Base-by-base conservation (phyloP, 2,113 vertebrate species). In the Sula dactylatra region DNA sequence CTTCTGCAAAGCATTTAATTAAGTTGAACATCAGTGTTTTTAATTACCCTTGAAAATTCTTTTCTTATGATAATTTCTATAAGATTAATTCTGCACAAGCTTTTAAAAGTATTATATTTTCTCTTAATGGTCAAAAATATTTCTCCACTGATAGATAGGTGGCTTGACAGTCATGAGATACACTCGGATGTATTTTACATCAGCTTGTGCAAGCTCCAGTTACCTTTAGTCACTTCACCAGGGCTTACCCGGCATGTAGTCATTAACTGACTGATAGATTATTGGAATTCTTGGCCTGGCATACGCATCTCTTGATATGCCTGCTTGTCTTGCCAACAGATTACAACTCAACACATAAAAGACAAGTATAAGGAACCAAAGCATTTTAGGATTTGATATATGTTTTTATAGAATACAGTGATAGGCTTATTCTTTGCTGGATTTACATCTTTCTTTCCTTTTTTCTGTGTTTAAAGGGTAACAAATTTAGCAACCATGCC, bases 171-270 rank as follows among this genome's bases (percentile, higher is more conserved):
- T 89, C 91, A 73, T 29, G 85, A 66, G 26, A 74, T 71, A 42
- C n/a, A 90, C 45, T 90, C 34, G 22, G 83, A 94, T 86, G 69
- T 81, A 54, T 94, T 96, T 95, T 82, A 66, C 86, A 94, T 71
- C 73, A 62, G 49, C 74, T 93, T 49, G 54, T 86, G 74, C 31
- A 80, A 82, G 88, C 55, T 97, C 92, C 83, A 65, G 10, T 93
- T 96, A 91, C 62, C 38, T 95, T 90, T 61, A 90, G 87, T 94
- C 94, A 94, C 73, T 94, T 95, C 71, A 84, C 56, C 71, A 82
- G 82, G 93, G 96, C 59, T 96, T 94, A 80, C 59, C 80, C 50
- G 9, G 83, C 45, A 82, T 52, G 58, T 22, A 82, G 86, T 59
- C 66, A 47, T 92, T 83, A 86, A 85, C 72, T 94, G 82, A 76